A percentile compares a stretch with the other conserved stretches of the same genome.
These are phyloP conservation scores for Myotis myotis DNA, from an alignment of 2,797 vertebrate genomes.

Conservation along the genomic window DNA sequence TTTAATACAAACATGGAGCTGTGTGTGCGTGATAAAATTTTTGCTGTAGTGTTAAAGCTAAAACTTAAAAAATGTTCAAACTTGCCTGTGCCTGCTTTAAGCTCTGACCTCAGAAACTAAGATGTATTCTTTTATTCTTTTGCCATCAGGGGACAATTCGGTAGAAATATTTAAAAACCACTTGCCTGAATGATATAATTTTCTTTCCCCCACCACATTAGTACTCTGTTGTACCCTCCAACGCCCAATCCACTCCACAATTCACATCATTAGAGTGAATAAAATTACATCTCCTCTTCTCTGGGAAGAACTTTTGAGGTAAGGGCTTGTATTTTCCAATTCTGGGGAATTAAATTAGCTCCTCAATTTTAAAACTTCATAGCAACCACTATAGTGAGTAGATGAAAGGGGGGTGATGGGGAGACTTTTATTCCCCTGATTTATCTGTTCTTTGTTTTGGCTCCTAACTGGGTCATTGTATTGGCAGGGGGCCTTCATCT, in stretches of 20 bases:
- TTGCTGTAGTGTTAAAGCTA: background rate
- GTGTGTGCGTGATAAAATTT: background rate
- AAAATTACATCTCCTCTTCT: conserved; percentile 14
- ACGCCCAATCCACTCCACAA: background rate
- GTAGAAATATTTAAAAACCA: background rate
- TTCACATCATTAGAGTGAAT: conserved; percentile 8
- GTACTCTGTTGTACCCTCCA: background rate
- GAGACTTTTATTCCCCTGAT: conserved; percentile 53
- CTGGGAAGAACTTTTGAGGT: background rate
- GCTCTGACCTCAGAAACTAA: background rate
- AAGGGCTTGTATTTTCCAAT: conserved; percentile 20
- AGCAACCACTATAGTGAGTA: conserved; percentile 13
- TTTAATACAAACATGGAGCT: background rate
- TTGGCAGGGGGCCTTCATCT: conserved; percentile 67
- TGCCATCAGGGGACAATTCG: background rate
- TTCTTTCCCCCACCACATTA: background rate
- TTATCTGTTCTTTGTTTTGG: conserved; percentile 75
- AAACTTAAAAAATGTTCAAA: background rate
- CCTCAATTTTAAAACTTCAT: conserved; percentile 36
- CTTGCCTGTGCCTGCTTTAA: background rate
- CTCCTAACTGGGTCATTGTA: conserved; percentile 76
- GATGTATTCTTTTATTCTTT: background rate
- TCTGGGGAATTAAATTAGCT: conserved; percentile 53
- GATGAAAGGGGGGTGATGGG: background rate
- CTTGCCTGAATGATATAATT: background rate